Base-by-base conservation (phyloP, 2,797 vertebrate genomes). In the Macropodus opercularis region DNA sequence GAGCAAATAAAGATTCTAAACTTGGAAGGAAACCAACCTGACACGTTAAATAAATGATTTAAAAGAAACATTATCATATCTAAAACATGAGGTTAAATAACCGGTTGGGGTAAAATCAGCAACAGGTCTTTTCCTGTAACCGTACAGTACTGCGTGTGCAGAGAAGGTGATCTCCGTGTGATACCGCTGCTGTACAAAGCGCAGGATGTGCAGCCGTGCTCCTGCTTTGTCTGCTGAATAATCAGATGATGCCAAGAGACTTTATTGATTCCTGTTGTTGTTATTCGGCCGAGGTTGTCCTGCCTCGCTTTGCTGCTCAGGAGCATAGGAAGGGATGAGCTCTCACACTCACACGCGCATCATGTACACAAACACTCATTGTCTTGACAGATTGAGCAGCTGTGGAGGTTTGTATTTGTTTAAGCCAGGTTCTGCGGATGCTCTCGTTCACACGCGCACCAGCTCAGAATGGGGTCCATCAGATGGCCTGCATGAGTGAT, bases 401-500 rank as follows among this genome's bases (percentile, higher is more conserved):
- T 44, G 72, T 38, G 27, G 53, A 59, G 44, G 26, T 57, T 68
- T 58, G 43, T 43, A 63, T 68, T 69, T 68, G 62, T 80, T 77
- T 70, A 74, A 69, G 36, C 21, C 6, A 5, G 13, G 39, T 60
- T 18, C 41, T 58, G 40, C 56, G 61, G 67, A 77, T 77, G 71
- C 57, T 73, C 35, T 39, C 44, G 64, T 70, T 47, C 12, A 58
- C 41, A 49, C 49, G 60, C 6, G 34, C 13, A 34, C 19, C 8
- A 8, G 15, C 32, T 35, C 35, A 51, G 9, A 59, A 41, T 50
- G 63, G 50, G 62, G 48, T 49, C 66, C 46, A 55, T 78, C 71
- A 81, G 54, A 79, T 53, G 34, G 63, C 78, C 41, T 64, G 39
- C 57, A 59, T 85, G 67, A 87, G 80, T 80, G 82, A 89, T 83